Evolutionary conservation across 2,113 vertebrate genomes (phyloP).

Genomic region (Trochalopteron elliotii): DNA sequence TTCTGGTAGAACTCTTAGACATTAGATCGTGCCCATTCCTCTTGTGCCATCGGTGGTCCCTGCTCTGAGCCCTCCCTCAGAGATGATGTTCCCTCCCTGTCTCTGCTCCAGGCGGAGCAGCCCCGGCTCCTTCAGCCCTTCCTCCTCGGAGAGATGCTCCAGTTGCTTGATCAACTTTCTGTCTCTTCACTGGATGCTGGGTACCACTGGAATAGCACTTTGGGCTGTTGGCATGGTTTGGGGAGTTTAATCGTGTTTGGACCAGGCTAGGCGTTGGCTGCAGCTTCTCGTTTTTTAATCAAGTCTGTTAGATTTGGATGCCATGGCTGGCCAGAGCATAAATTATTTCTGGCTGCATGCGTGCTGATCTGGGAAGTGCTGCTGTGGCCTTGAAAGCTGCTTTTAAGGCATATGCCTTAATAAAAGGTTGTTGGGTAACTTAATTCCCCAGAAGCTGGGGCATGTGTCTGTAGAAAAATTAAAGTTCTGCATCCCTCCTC

Average conservation of each 20-base stretch:
- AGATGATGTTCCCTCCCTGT: not conserved
- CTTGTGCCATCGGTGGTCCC: not conserved
- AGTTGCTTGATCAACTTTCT: fast-evolving
- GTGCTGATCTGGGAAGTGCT: not conserved
- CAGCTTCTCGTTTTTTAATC: not conserved
- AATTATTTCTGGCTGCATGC: not conserved
- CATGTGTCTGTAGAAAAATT: not conserved
- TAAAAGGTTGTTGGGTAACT: not conserved
- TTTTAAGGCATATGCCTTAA: not conserved
- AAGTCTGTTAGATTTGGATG: no score
- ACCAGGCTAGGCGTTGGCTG: not conserved
- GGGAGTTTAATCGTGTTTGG: fast-evolving
- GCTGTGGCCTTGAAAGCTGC: not conserved
- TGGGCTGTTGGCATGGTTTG: not conserved
- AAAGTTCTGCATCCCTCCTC: not conserved
- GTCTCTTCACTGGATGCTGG: not conserved
- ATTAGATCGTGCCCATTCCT: no score
- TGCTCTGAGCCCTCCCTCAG: not conserved
- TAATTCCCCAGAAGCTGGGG: not conserved
- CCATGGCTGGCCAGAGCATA: fast-evolving
- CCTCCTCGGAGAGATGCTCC: not conserved
- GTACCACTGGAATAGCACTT: not conserved
- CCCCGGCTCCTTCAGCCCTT: not conserved
- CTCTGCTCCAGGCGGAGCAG: not conserved
- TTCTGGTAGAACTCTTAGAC: not conserved